Conservation (phyloP, 2,888 invertebrate genomes). For the Xanthorhoe spadicearia region DNA sequence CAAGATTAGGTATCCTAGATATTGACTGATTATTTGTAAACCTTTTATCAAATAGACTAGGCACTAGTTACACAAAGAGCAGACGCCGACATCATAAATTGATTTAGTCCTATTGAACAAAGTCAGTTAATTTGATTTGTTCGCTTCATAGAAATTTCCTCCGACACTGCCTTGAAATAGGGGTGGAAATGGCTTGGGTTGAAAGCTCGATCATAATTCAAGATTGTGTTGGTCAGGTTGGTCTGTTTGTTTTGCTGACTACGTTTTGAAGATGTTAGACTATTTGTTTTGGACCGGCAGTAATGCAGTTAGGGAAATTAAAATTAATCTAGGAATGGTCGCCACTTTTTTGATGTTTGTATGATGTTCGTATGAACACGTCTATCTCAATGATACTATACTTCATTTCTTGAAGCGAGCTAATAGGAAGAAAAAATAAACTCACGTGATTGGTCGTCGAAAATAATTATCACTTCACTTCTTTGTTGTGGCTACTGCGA, state of each 20-base stretch:
- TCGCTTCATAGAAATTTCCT: not conserved
- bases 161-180: not conserved
- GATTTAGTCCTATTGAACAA: constrained; percentile 1
- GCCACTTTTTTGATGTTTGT: no score
- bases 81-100: not conserved
- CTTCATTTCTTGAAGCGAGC: no score
- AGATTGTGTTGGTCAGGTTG: not conserved
- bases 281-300: no score
- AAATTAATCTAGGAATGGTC: no score
- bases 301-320: no score
- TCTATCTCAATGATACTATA: no score
- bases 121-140: not conserved
- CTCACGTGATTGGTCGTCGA: no score
- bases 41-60: not conserved
- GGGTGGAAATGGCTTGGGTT: not conserved
- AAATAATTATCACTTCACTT: no score
- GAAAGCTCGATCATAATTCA: not conserved
- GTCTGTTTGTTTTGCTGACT: not conserved
- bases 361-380: no score
- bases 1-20: not conserved
- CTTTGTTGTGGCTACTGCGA: no score
- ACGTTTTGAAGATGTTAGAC: not conserved
- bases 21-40: not conserved
- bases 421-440: no score
- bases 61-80: constrained; percentile 1